Evolutionary conservation across 2,113 vertebrate species (phyloP).

Genomic region (Pheucticus melanocephalus): DNA sequence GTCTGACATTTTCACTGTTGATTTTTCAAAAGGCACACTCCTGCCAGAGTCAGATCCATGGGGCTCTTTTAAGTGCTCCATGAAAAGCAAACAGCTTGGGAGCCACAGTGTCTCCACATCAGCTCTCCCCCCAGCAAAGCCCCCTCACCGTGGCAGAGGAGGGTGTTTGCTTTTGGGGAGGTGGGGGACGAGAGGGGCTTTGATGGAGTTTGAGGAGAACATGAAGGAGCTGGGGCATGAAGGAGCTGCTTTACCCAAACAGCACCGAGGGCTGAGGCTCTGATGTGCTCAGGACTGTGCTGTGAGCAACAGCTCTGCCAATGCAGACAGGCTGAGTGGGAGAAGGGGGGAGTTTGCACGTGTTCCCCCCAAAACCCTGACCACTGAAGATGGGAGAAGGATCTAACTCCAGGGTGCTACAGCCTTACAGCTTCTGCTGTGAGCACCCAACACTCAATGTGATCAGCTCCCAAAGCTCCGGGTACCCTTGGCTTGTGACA

Average conservation of each 20-base stretch:
- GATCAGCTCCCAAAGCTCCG: neutral
- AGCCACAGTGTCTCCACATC: neutral
- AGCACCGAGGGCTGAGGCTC: neutral
- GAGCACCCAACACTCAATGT: neutral
- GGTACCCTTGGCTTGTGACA: neutral
- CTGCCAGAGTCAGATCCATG: neutral
- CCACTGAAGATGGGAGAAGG: neutral
- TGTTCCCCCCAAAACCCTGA: neutral
- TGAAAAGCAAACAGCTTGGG: neutral
- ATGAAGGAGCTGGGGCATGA: rapidly evolving
- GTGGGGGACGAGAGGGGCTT: neutral
- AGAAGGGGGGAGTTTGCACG: rapidly evolving
- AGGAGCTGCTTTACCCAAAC: neutral
- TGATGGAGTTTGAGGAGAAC: neutral
- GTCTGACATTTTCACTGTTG: neutral
- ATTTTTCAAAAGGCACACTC: neutral
- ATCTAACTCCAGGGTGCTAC: neutral
- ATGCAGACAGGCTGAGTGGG: rapidly evolving
- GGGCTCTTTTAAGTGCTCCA: neutral
- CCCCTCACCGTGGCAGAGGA: neutral
- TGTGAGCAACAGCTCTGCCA: neutral
- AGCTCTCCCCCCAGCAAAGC: neutral
- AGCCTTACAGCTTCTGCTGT: neutral
- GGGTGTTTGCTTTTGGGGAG: neutral
- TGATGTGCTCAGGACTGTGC: neutral